phyloP scores from a whole-genome alignment of 1,140 invertebrate species.

The Leptoteleia sp. region DNA sequence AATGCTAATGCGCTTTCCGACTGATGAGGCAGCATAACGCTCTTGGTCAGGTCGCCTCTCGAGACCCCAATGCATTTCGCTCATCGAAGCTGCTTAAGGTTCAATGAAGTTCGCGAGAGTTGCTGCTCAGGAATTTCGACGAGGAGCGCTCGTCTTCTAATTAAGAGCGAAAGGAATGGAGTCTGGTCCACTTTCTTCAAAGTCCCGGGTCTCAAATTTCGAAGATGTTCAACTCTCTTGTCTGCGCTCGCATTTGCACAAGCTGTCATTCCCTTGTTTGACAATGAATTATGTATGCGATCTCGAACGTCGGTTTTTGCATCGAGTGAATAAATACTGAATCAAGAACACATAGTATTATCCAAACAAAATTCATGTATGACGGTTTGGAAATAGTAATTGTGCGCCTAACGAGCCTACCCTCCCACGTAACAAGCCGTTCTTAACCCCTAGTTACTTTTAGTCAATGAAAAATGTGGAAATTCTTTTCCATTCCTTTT shows the following conservation, averaged over 20 bases:
- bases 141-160: conserved; percentile 69
- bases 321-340: conserved; percentile 41
- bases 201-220: conserved; percentile 46
- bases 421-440: conserved; percentile 21
- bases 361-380: conserved; percentile 2
- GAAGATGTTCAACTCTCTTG: conserved; percentile 42
- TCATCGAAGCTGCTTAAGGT: conserved; percentile 61
- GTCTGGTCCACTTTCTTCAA: conserved; percentile 45
- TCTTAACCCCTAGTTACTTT: background rate
- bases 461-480: too few relatives aligned
- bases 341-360: conserved; percentile 32
- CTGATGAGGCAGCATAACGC: conserved; percentile 73
- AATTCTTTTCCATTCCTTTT: too few relatives aligned
- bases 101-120: conserved; percentile 59
- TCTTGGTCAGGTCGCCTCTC: conserved; percentile 56
- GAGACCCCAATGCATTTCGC: conserved; percentile 55
- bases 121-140: conserved; percentile 63
- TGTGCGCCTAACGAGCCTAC: conserved; percentile 5
- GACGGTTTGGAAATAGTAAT: conserved; percentile 7
- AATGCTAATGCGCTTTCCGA: conserved; percentile 77
- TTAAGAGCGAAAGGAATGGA: conserved; percentile 62
- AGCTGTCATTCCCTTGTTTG: conserved; percentile 44
- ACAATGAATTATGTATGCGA: conserved; percentile 58
- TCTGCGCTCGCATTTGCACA: conserved; percentile 37
- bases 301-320: conserved; percentile 46